Base-by-base conservation (phyloP, 1,140 invertebrate species). In the Saxidomus purpurata region DNA sequence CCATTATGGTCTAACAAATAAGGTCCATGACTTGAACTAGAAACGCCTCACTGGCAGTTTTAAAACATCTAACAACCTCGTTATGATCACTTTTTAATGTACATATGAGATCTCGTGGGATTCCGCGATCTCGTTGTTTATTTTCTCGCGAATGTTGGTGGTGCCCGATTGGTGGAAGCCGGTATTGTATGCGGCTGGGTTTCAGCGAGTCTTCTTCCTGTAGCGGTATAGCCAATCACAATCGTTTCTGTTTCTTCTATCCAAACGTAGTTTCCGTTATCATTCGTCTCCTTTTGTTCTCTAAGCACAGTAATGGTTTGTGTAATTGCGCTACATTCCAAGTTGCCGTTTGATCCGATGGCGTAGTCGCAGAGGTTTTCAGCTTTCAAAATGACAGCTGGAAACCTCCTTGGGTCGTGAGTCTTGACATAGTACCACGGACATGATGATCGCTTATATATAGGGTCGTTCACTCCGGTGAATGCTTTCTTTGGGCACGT, bases 381-480 rank as follows among this genome's bases (percentile, higher is more conserved):
- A 11, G 89, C 89, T 25, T 79, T 34, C 8, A 90, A 22, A 19
- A 90, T 86, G 38, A 28, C 59, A 8, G 71, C 69, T 36, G 89
- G 89, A 38, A 79, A 90, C 0, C 81, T 47, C 22, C 19, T 31
- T n/a, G 82, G 43, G 28, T 83, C 76, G 49, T 67, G 67, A 19
- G 79, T 38, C 22, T 38, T 63, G 19, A 9, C 47, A 28, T 82
- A 85, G 74, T 81, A 83, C 85, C 89, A 87, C 19, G 89, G 86
- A 34, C 90, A 83, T 49, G 43, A 69, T 36, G 80, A 92, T n/a
- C 76, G 52, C 22, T 59, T 52, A 25, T 90, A n/a, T 22, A 90
- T 22, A n/a, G 88, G 76, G n/a, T 69, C 87, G 17, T n/a, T 17
- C 19, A 15, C 38, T 15, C 76, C 63, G 19, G 55, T 43, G 9